A percentile compares a stretch with the other conserved stretches of the same genome.
phyloP scores from a whole-genome alignment of 2,888 invertebrate genomes.

The Brachyptera risi region DNA sequence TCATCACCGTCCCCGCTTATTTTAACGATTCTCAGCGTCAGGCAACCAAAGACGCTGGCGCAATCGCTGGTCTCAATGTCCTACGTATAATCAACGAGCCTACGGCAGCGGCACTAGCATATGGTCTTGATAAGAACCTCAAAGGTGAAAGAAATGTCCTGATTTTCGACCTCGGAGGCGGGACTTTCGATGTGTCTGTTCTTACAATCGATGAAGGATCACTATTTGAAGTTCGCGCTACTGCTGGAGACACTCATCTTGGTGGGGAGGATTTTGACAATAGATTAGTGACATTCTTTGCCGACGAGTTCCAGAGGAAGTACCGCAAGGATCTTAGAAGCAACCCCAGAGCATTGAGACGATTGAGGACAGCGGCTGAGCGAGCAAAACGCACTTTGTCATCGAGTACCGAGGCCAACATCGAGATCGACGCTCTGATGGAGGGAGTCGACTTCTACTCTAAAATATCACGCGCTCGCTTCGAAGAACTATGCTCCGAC shows the following conservation, averaged over 20 bases:
- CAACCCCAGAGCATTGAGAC: slow-evolving; percentile 87
- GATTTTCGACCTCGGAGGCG: slow-evolving; percentile 80
- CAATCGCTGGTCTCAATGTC: slow-evolving; percentile 80
- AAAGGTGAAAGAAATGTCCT: slow-evolving; percentile 75
- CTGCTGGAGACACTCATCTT: slow-evolving; percentile 90
- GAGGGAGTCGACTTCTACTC: slow-evolving; percentile 96
- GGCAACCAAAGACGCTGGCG: slow-evolving; percentile 90
- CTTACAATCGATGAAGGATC: slow-evolving; percentile 86
- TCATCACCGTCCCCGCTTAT: slow-evolving; percentile 87
- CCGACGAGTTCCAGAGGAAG: slow-evolving; percentile 87
- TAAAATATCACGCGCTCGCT: slow-evolving; percentile 89
- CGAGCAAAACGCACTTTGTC: slow-evolving; percentile 82
- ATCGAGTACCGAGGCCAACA: slow-evolving; percentile 83
- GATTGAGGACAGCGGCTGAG: slow-evolving; percentile 89
- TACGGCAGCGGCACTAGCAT: slow-evolving; percentile 82
- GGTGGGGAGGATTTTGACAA: slow-evolving; percentile 94
- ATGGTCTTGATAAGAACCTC: slow-evolving; percentile 67
- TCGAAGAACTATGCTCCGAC: slow-evolving; percentile 95
- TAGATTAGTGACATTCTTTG: slow-evolving; percentile 84
- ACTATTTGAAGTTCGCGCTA: slow-evolving; percentile 87
- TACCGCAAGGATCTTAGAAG: slow-evolving; percentile 83
- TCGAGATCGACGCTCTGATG: slow-evolving; percentile 92
- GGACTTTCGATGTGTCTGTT: slow-evolving; percentile 93
- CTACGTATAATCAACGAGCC: slow-evolving; percentile 88
- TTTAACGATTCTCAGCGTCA: slow-evolving; percentile 89